Evolutionary conservation across 2,888 invertebrate genomes (phyloP).

Genomic region (Beris chalybata): DNA sequence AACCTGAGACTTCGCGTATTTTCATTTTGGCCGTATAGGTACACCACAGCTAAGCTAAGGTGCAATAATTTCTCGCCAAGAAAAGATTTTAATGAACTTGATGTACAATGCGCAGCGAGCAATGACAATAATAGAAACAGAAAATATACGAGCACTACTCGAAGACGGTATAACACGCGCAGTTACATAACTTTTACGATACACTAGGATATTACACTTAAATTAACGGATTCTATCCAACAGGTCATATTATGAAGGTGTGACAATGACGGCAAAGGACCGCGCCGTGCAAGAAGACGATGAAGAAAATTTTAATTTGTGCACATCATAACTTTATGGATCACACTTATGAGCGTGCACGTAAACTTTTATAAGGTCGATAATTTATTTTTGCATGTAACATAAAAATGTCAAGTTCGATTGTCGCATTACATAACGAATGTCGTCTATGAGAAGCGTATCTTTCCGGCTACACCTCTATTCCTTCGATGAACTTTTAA

Average conservation of each 20-base stretch:
- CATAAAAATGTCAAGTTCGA: conserved; percentile 29
- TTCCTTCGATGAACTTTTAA: background rate
- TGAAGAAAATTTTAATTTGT: conserved; percentile 11
- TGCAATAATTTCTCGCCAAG: conserved; percentile 23
- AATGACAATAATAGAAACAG: conserved; percentile 24
- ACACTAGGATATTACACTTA: background rate
- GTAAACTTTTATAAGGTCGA: conserved; percentile 26
- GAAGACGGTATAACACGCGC: background rate
- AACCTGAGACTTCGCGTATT: no score
- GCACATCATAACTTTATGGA: no score
- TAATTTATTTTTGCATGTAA: conserved; percentile 6
- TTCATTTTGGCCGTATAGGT: no score
- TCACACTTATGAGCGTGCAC: background rate
- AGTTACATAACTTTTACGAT: conserved; percentile 11
- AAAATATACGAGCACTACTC: conserved; percentile 10
- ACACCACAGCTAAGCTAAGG: background rate
- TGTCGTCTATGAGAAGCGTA: conserved; percentile 1
- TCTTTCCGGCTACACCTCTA: conserved; percentile 18
- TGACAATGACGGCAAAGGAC: conserved; percentile 25
- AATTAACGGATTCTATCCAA: conserved; percentile 5
- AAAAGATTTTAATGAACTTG: conserved; percentile 31
- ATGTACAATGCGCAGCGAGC: conserved; percentile 13
- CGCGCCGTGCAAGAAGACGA: background rate
- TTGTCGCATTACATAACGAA: conserved; percentile 8
- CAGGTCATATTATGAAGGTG: conserved; percentile 26